Base-by-base conservation (phyloP, 2,797 vertebrate species). In the Poeciliopsis presidionis region DNA sequence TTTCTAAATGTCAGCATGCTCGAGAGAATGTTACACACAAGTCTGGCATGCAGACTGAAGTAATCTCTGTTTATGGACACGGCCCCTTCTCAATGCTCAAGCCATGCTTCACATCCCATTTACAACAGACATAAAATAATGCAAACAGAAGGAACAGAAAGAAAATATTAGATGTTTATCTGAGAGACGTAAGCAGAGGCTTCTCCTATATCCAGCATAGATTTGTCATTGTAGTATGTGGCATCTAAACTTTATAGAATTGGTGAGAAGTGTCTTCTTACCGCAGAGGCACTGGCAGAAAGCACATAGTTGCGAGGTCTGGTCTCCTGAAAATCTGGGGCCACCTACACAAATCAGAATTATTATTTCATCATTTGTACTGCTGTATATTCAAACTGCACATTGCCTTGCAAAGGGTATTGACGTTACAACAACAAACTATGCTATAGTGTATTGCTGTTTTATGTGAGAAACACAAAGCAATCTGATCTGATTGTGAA, bases 231-330 rank as follows among this genome's bases (percentile, higher is more conserved):
- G 57, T 30, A 6, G 5, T 33, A 12, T 61, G n/a, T 28, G 55
- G n/a, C 55, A 28, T 30, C 5, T 28, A 59, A 61, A 61, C 57
- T 7, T 61, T 28, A 33, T 14, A 2, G 33, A 33, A 61, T 18
- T 22, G 14, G 36, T 11, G 63, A 22, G 63, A 74, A n/a, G 6
- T 14, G 53, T 81, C 41, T 84, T 49, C 97, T 98, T 97, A 99
- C 98, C 96, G 97, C 97, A 86, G 98, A 97, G 72, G 98, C 98
- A 86, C 98, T 99, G 94, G 97, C 97, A 79, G 98, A 99, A 85
- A 99, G 97, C 90, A 99, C 95, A 90, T 98, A 99, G 96, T 99
- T 99, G 94, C 98, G 97, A 59, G 98, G 96, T 95, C 98, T 97
- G 94, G 97, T 98, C 95, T 98, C 97, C 92, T 98, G 97, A 95